A percentile compares a stretch with the other conserved stretches of the same genome.
Evolutionary conservation across 2,797 vertebrate species (phyloP).

Genomic region (Lacerta viridis): DNA sequence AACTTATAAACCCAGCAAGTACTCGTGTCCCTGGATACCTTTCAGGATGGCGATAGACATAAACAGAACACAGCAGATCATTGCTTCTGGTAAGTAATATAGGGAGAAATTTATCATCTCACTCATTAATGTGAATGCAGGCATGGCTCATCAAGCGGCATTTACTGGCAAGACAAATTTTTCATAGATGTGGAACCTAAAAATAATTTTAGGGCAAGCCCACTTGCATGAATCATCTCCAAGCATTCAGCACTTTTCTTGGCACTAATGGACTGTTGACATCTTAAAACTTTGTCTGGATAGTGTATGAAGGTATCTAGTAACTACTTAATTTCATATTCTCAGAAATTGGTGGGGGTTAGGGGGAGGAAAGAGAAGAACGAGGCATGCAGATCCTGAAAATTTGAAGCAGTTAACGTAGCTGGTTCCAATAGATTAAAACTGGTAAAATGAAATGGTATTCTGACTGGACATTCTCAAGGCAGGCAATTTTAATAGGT

Average conservation of each 20-base stretch:
- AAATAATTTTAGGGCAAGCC: slow-evolving; percentile 19
- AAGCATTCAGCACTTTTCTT: slow-evolving; percentile 41
- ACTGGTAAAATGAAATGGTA: no score
- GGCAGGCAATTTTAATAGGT: no score
- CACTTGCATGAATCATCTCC: not conserved
- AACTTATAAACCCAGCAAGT: not conserved
- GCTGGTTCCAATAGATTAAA: no score
- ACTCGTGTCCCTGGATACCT: not conserved
- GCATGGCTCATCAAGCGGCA: slow-evolving; percentile 32
- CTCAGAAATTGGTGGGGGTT: not conserved
- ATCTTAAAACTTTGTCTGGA: not conserved
- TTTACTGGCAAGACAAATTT: slow-evolving; percentile 38
- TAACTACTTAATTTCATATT: not conserved
- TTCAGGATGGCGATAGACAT: not conserved
- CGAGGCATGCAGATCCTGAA: no score
- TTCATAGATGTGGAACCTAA: slow-evolving; percentile 22
- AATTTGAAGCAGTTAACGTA: no score
- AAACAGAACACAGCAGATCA: not conserved
- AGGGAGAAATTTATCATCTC: not conserved
- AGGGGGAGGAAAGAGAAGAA: no score
- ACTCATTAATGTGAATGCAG: not conserved
- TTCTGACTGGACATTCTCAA: no score
- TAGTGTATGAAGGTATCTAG: not conserved
- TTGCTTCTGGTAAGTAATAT: not conserved
- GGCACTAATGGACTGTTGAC: slow-evolving; percentile 16